Conservation (phyloP, 2,888 invertebrate genomes). For the Herminia tarsipennalis region DNA sequence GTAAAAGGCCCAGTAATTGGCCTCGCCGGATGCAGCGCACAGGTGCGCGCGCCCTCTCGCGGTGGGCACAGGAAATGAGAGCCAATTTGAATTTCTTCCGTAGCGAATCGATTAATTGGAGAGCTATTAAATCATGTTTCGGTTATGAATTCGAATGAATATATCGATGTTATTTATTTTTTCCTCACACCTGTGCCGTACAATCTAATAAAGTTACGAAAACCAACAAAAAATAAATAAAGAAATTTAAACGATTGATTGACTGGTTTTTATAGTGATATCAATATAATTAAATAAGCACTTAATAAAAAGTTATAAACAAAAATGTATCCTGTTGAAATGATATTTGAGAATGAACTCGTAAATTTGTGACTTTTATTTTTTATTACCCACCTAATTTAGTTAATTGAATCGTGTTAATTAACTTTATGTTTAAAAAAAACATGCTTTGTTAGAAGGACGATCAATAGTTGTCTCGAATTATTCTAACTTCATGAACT, state of each 20-base stretch:
- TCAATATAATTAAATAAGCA: no score
- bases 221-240: slow-evolving; percentile 19
- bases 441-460: no score
- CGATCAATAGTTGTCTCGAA: no score
- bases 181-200: slow-evolving; percentile 31
- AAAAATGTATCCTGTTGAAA: slow-evolving; percentile 29
- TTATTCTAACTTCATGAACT: no score
- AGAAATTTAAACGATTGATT: slow-evolving; percentile 33
- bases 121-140: slow-evolving; percentile 52
- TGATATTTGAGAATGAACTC: slow-evolving; percentile 18
- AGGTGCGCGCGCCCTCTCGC: slow-evolving; percentile 77
- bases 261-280: no score
- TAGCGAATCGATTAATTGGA: slow-evolving; percentile 73
- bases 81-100: slow-evolving; percentile 80
- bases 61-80: slow-evolving; percentile 72
- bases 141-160: slow-evolving; percentile 36
- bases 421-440: no score
- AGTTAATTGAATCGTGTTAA: no score
- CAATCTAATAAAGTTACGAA: slow-evolving; percentile 13
- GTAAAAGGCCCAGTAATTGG: slow-evolving; percentile 75
- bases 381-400: no score
- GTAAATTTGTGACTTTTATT: no score
- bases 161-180: slow-evolving; percentile 32
- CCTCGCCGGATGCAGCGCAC: slow-evolving; percentile 75
- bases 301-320: slow-evolving; percentile 16